These are phyloP conservation scores for Athrips mouffetella DNA, from an alignment of 2,888 invertebrate species.

Conservation along the genomic window DNA sequence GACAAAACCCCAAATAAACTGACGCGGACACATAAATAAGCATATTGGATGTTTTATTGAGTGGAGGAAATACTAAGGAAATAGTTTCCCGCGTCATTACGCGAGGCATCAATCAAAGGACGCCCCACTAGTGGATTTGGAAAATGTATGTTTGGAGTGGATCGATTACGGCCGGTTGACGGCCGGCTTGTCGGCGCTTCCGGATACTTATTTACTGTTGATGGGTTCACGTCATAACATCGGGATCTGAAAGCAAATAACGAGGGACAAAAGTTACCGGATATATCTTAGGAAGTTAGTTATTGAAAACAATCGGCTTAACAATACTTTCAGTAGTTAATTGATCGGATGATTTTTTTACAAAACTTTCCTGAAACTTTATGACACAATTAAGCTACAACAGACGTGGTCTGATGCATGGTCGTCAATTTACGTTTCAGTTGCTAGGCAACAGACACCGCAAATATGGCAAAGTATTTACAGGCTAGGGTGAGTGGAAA, in stretches of 20 bases:
- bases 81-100: conserved; percentile 75
- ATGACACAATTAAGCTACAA: no score
- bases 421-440: neutral
- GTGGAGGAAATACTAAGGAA: conserved; percentile 75
- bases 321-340: neutral
- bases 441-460: conserved; percentile 16
- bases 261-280: no score
- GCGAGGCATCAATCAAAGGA: conserved; percentile 70
- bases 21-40: conserved; percentile 71
- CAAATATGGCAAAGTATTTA: conserved; percentile 21
- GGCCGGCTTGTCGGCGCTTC: conserved; percentile 23
- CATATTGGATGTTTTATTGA: conserved; percentile 76
- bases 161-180: conserved; percentile 33
- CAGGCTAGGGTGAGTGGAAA: conserved; percentile 47
- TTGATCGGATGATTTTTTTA: neutral
- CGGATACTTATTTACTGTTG: conserved; percentile 18
- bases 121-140: conserved; percentile 46
- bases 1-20: conserved; percentile 73
- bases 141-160: conserved; percentile 35
- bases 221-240: neutral
- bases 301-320: neutral
- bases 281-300: no score
- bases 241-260: no score
- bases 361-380: no score
- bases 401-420: neutral